Percentiles rank a stretch among this genome's conserved stretches.
These are phyloP conservation scores for Nephrocerus scutellatus DNA, from an alignment of 2,888 invertebrate genomes.

Conservation along the genomic window DNA sequence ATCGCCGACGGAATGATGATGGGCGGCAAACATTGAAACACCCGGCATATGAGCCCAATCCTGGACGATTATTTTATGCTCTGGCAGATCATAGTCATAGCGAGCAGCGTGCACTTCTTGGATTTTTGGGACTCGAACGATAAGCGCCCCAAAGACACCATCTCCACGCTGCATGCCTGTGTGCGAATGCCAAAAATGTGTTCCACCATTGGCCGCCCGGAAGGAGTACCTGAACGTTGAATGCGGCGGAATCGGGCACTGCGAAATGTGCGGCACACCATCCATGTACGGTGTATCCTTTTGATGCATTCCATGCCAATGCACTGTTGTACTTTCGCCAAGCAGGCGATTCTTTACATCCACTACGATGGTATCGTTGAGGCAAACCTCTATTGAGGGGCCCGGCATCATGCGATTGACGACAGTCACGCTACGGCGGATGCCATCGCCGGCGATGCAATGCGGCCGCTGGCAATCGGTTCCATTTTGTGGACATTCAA, in stretches of 20 bases:
- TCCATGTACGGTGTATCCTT: conserved; percentile 76
- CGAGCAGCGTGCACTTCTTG: conserved; percentile 58
- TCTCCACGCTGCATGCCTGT: conserved; percentile 80
- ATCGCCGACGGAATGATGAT: conserved; percentile 74
- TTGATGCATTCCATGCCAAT: conserved; percentile 90
- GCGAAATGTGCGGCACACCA: conserved; percentile 78
- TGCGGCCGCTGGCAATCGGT: conserved; percentile 71
- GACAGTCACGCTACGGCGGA: conserved; percentile 65
- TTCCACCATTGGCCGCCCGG: conserved; percentile 65
- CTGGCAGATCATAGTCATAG: conserved; percentile 70
- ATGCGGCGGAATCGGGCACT: conserved; percentile 74
- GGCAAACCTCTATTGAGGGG: conserved; percentile 78
- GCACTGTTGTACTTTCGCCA: conserved; percentile 76
- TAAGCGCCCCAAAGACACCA: conserved; percentile 72
- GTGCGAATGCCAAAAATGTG: conserved; percentile 82
- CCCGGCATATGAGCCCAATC: conserved; percentile 77
- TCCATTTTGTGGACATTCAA: conserved; percentile 66
- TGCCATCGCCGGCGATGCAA: conserved; percentile 79
- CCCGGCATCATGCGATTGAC: conserved; percentile 85
- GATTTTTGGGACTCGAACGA: conserved; percentile 62
- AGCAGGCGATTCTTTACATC: conserved; percentile 73
- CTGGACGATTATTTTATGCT: conserved; percentile 67
- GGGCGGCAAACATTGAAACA: conserved; percentile 69
- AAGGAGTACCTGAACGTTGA: conserved; percentile 70
- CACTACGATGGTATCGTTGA: conserved; percentile 75